phyloP scores from a whole-genome alignment of 2,113 vertebrate species.

The Jacana jacana region DNA sequence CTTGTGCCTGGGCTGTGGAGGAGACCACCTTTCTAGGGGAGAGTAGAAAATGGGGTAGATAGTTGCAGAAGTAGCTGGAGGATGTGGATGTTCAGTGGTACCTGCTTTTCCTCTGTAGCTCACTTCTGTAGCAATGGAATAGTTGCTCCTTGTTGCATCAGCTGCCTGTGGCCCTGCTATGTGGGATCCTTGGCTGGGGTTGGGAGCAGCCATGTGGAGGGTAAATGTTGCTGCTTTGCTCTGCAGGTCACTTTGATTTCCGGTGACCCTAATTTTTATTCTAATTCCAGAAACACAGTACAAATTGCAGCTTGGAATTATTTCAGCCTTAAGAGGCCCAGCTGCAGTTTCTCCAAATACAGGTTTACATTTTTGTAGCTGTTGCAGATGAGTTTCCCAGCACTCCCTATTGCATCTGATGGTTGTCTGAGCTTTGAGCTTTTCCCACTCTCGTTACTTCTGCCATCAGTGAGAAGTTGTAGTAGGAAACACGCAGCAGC shows the following conservation, averaged over 20 bases:
- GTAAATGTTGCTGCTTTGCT: not conserved
- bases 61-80: too few species aligned
- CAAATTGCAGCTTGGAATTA: not conserved
- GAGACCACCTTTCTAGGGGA: not conserved
- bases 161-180: fast-evolving
- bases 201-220: not conserved
- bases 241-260: not conserved
- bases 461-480: not conserved
- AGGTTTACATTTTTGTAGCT: not conserved
- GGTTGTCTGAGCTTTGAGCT: not conserved
- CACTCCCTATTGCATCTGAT: not conserved
- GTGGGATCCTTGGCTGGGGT: not conserved
- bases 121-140: not conserved
- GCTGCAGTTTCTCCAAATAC: not conserved
- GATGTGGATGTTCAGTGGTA: too few species aligned
- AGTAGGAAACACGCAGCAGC: slow-evolving; percentile 1
- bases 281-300: not conserved
- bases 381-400: not conserved
- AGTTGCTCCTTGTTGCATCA: not conserved
- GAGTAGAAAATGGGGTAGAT: not conserved
- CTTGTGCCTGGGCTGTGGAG: not conserved
- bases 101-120: not conserved
- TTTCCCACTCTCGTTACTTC: not conserved
- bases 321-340: not conserved
- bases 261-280: not conserved